Base-by-base conservation (phyloP, 1,140 invertebrate species). In the Halictus rubicundus region DNA sequence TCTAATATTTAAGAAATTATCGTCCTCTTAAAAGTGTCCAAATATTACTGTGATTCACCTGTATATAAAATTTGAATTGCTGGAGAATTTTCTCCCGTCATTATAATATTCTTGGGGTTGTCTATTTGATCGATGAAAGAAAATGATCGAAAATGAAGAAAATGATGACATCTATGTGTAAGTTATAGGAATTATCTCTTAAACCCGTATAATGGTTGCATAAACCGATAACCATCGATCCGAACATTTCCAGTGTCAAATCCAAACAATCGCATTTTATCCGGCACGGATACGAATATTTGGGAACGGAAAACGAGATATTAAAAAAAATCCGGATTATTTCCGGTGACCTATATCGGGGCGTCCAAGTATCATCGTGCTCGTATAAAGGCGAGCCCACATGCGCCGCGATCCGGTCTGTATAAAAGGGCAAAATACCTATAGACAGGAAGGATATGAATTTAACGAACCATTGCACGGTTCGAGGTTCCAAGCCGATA, bases 281-380 rank as follows among this genome's bases (percentile, higher is more conserved):
- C 71, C 42, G 60, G 10, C 19, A 1, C 32, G 60, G 23, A 32
- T 65, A 27, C 59, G 59, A 76, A 64, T 32, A 32, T 78, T 78
- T 42, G 32, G 49, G 12, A 8, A 78, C 19, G 37, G 46, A 57
- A 72, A 19, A 32, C 16, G 46, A 16, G 46, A 69, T 64, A 72
- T 78, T 78, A 78, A 64, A 78, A 75, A 75, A 65, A 66, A 37
- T 64, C 69, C 69, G 69, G 69, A 78, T 78, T 72, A 78, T 78
- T 63, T 72, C 60, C 60, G 32, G 60, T 72, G 76, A 78, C 76
- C 76, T 72, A 72, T 72, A 78, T 78, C 46, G 16, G 61, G 0
- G 1, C 54, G 46, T 39, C 39, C 60, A 72, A 57, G 60, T 46
- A 71, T 71, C 76, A 23, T n/a, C 57, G 19, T 42, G 54, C 68